Evolutionary conservation across 2,888 invertebrate species (phyloP), one percentile per base, ranked within the genome.

Genomic region (Cryptocheilus praepositus): DNA sequence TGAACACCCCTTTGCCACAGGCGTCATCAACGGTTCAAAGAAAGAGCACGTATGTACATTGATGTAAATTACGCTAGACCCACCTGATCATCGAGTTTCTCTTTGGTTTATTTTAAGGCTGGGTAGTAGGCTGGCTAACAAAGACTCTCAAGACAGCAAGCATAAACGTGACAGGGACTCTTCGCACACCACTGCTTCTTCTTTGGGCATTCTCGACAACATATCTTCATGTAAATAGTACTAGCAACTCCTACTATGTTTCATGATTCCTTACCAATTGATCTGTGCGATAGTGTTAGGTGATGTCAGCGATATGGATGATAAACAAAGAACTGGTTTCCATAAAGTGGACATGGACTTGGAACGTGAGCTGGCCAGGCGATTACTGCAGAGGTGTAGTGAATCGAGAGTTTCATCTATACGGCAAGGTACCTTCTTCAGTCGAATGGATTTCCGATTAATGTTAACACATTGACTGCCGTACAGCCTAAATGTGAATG

Each of bases 21-120:
- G 89, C 89, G 46, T 83, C 87, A 18, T 90, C 90, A 3, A 90
- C 90, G 19, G 86, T 88, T 25, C 83, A 85, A 63, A 85, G 87
- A 70, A 88, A 85, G 77, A 76, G 70, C 43, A 69, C 74, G 87
- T 88, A 70, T 63, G 82, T 80, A 28, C 0, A 18, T 21, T 56
- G 21, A 8, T 19, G 8, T 11, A 54, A n/a, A n/a, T n/a, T n/a
- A n/a, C n/a, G n/a, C n/a, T n/a, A n/a, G n/a, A n/a, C n/a, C n/a
- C n/a, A n/a, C n/a, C n/a, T n/a, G n/a, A 21, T 1, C 1, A 18
- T 36, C 19, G 22, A 1, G 36, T 65, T 56, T 16, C n/a, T 15
- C 15, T 13, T 18, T 19, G 51, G 3, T 22, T 45, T 25, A 53
- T 25, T 43, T 69, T 52, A 16, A 76, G 69, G 44, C 19, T 62